These are phyloP conservation scores for Periophthalmus magnuspinnatus DNA, from an alignment of 2,797 vertebrate genomes.

Conservation along the genomic window DNA sequence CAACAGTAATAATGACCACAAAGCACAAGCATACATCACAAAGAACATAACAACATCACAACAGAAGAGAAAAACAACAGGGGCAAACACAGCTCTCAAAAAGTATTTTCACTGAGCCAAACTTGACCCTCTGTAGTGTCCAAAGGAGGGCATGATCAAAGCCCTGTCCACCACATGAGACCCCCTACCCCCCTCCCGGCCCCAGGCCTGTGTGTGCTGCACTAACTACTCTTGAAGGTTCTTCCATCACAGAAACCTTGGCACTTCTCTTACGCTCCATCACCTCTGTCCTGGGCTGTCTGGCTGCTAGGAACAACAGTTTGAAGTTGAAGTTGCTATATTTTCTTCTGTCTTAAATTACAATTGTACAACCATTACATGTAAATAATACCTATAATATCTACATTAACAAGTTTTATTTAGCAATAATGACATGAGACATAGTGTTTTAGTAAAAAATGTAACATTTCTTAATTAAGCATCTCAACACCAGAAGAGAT, in stretches of 20 bases:
- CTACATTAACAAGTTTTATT: too few species aligned
- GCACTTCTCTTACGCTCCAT: neutral
- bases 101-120: neutral
- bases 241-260: neutral
- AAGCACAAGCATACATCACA: neutral
- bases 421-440: too few species aligned
- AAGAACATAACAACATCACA: neutral
- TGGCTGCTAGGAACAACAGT: neutral
- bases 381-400: too few species aligned
- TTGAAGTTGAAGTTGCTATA: neutral
- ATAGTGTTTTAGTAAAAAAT: too few species aligned
- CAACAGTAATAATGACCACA: neutral
- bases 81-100: neutral
- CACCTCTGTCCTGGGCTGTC: neutral
- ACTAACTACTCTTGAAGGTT: constrained; percentile 1
- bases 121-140: neutral
- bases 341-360: neutral
- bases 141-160: neutral
- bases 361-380: too few species aligned
- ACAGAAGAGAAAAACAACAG: neutral
- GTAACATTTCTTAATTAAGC: too few species aligned
- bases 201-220: neutral
- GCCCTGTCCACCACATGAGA: neutral
- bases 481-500: too few species aligned
- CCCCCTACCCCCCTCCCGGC: neutral